A percentile compares a stretch with the other conserved stretches of the same genome.
phyloP scores from a whole-genome alignment of 2,113 vertebrate species.

The Nettapus auritus region DNA sequence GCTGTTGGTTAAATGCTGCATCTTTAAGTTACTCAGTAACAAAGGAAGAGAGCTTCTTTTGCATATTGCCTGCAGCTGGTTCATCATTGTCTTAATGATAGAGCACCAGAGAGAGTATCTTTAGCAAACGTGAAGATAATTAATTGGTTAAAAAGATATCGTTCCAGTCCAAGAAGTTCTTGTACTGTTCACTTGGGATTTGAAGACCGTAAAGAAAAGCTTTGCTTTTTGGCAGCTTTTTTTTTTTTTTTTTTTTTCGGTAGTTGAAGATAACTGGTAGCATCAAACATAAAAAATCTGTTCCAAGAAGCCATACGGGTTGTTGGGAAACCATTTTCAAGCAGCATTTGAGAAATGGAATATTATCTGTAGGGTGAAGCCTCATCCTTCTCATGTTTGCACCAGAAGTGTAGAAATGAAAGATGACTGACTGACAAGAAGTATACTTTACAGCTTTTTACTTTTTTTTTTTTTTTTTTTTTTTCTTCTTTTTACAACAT shows the following conservation, averaged over 20 bases:
- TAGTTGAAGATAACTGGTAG: neutral
- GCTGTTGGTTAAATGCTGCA: neutral
- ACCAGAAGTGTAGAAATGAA: neutral
- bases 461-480: neutral
- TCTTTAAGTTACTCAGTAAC: neutral
- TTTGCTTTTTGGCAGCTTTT: neutral
- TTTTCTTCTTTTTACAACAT: neutral
- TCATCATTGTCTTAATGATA: neutral
- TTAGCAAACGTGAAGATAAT: neutral
- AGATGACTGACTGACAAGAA: neutral
- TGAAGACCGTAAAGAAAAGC: neutral
- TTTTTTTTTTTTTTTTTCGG: no score
- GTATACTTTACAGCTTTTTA: neutral
- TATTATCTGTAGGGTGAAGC: neutral
- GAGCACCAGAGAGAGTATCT: neutral
- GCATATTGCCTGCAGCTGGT: neutral
- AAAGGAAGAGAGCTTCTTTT: neutral
- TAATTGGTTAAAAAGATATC: neutral
- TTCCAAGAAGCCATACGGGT: neutral
- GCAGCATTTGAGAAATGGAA: neutral
- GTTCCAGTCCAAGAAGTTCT: neutral
- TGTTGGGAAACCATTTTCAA: neutral
- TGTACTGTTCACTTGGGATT: neutral
- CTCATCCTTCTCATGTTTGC: neutral
- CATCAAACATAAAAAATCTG: neutral